These are phyloP conservation scores for Halcyon chelicuti DNA, from an alignment of 2,797 vertebrate species.

Conservation along the genomic window DNA sequence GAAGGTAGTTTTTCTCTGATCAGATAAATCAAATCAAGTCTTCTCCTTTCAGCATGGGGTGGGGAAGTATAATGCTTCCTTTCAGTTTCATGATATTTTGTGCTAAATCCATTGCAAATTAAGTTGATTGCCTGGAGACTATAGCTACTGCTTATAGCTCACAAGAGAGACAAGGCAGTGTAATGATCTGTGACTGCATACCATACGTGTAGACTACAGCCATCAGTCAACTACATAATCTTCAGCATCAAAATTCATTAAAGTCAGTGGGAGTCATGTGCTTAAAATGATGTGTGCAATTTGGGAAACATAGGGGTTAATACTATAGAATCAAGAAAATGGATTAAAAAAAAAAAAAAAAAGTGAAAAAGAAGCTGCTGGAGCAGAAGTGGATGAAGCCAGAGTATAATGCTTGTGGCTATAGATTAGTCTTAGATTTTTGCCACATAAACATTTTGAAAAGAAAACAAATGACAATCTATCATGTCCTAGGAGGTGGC, in stretches of 20 bases:
- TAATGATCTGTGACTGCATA: constrained; percentile 70
- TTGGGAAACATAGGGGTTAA: constrained; percentile 48
- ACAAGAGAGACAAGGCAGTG: constrained; percentile 33
- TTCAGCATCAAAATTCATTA: constrained; percentile 69
- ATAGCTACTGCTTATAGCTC: constrained; percentile 15
- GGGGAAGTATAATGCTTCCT: neutral
- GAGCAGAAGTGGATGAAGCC: neutral
- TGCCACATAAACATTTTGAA: constrained; percentile 14
- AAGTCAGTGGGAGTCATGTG: constrained; percentile 38
- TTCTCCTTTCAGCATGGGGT: neutral
- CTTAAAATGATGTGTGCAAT: constrained; percentile 7
- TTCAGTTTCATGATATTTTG: constrained; percentile 32
- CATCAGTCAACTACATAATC: constrained; percentile 73
- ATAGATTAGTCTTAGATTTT: constrained; percentile 44
- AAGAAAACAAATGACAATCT: constrained; percentile 40
- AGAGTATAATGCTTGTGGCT: constrained; percentile 30
- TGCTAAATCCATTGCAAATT: constrained; percentile 48
- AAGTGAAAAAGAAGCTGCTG: neutral
- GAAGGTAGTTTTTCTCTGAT: neutral
- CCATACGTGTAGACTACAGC: constrained; percentile 2
- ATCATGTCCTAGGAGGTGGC: constrained; percentile 6
- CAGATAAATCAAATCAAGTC: neutral
- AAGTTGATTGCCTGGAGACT: constrained; percentile 64
- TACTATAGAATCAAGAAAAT: constrained; percentile 22
- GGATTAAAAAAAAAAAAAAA: neutral